Conservation (phyloP, 2,888 invertebrate genomes). For the Ochlodes sylvanus region DNA sequence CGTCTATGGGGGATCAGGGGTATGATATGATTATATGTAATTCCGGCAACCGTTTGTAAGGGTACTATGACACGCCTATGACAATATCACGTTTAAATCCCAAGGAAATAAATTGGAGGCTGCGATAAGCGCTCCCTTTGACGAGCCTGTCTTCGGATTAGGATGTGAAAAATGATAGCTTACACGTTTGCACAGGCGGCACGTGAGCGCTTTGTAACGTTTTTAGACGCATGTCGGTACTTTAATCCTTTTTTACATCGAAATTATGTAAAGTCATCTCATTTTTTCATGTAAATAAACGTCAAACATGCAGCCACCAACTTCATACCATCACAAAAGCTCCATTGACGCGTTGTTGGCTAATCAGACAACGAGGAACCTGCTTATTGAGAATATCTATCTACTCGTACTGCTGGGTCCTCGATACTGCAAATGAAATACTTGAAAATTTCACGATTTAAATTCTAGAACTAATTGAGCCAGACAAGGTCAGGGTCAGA, state of each 20-base stretch:
- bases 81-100: slow-evolving; percentile 75
- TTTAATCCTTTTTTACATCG: slow-evolving; percentile 31
- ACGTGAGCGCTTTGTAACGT: slow-evolving; percentile 61
- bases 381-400: no score
- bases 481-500: no score
- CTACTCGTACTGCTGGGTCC: no score
- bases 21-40: slow-evolving; percentile 15
- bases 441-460: no score
- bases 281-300: not conserved
- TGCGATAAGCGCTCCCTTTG: slow-evolving; percentile 82
- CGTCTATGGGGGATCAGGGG: slow-evolving; percentile 29
- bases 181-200: slow-evolving; percentile 56
- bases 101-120: slow-evolving; percentile 78
- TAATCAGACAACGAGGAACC: no score
- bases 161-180: slow-evolving; percentile 82
- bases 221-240: slow-evolving; percentile 13
- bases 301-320: no score
- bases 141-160: slow-evolving; percentile 82
- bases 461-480: no score
- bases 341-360: no score
- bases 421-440: no score
- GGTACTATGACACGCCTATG: slow-evolving; percentile 58
- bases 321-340: no score
- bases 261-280: not conserved
- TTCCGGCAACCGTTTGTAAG: slow-evolving; percentile 25